These are phyloP conservation scores for Camptogramma bilineatum DNA, from an alignment of 2,888 invertebrate species.

Conservation along the genomic window DNA sequence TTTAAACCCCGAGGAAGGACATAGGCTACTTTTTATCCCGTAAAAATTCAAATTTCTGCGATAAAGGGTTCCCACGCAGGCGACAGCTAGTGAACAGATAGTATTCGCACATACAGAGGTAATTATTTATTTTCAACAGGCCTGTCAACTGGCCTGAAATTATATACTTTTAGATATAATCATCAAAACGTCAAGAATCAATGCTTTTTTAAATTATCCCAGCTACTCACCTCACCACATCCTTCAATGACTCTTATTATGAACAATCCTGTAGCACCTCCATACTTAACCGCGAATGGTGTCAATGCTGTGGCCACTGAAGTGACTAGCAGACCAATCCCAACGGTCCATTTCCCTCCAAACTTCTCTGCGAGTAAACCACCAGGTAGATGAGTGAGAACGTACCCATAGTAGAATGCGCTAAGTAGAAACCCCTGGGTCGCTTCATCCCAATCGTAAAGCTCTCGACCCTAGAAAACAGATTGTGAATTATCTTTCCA, in stretches of 20 bases:
- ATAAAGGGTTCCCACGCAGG: too few relatives aligned
- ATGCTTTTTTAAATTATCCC: too few relatives aligned
- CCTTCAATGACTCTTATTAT: constrained; percentile 81
- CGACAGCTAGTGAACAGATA: too few relatives aligned
- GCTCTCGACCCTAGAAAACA: constrained; percentile 60
- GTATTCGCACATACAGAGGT: too few relatives aligned
- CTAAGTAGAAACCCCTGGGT: constrained; percentile 91
- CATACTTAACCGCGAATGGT: constrained; percentile 87
- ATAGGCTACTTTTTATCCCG: too few relatives aligned
- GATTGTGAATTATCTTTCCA: background rate
- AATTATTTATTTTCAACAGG: too few relatives aligned
- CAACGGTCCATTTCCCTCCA: constrained; percentile 94
- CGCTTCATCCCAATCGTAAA: constrained; percentile 88
- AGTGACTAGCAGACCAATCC: constrained; percentile 91
- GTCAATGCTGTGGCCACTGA: constrained; percentile 92
- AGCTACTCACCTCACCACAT: constrained; percentile 87
- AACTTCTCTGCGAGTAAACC: constrained; percentile 92
- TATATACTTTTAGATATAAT: too few relatives aligned
- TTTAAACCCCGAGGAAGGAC: too few relatives aligned
- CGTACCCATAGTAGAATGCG: constrained; percentile 94
- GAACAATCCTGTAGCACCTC: constrained; percentile 84
- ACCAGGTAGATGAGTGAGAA: constrained; percentile 93
- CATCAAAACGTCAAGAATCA: too few relatives aligned
- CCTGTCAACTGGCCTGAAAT: too few relatives aligned
- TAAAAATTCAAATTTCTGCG: too few relatives aligned